These are phyloP conservation scores for Triplophysa dalaica DNA, from an alignment of 2,113 vertebrate genomes.

Conservation along the genomic window DNA sequence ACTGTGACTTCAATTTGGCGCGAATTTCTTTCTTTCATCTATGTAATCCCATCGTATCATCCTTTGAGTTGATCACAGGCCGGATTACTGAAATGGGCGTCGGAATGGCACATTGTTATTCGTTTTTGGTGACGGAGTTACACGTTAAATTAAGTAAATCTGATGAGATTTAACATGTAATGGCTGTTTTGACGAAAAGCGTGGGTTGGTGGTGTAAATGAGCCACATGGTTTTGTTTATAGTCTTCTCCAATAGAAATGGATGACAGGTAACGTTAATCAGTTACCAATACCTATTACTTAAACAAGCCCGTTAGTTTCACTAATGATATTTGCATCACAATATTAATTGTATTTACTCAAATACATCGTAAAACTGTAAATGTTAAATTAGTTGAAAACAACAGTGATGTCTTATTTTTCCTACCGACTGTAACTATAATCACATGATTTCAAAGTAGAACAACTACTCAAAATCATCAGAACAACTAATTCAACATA, in stretches of 20 bases:
- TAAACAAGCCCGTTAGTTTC: background rate
- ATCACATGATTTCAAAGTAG: too few species aligned
- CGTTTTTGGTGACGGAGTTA: background rate
- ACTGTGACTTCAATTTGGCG: conserved; percentile 74
- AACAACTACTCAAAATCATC: too few species aligned
- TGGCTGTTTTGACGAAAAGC: background rate
- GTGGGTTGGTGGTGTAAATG: background rate
- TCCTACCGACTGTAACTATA: too few species aligned
- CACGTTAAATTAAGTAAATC: background rate
- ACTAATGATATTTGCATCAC: background rate
- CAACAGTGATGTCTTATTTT: too few species aligned
- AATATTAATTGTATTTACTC: background rate
- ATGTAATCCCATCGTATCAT: background rate
- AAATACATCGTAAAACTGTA: too few species aligned
- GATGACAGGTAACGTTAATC: background rate
- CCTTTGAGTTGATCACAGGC: background rate
- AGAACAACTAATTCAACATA: too few species aligned
- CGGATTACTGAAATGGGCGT: conserved; percentile 2
- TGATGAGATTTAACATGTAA: background rate
- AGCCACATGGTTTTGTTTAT: conserved; percentile 44
- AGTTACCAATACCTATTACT: background rate
- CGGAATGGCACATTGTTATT: background rate
- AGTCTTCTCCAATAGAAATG: background rate
- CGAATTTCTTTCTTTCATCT: conserved; percentile 63
- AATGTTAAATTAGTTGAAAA: too few species aligned